A percentile compares a stretch with the other conserved stretches of the same genome.
Conservation (phyloP, 1,140 invertebrate species). For the Aphaenogaster floridana region DNA sequence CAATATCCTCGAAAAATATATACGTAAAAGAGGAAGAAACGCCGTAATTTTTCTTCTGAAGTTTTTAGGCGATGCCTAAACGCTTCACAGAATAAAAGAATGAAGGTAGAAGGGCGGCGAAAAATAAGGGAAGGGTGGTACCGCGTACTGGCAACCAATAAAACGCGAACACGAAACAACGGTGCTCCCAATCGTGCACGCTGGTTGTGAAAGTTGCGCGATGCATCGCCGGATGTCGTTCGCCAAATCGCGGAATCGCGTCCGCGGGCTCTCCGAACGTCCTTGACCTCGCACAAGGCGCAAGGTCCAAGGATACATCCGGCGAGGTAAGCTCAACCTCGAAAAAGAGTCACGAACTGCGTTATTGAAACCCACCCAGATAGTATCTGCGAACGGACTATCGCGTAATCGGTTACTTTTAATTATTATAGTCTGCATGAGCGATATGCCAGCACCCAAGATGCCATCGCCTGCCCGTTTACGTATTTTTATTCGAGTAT, state of each 20-base stretch:
- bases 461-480: slow-evolving; percentile 38
- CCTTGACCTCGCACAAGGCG: slow-evolving; percentile 51
- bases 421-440: slow-evolving; percentile 51
- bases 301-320: slow-evolving; percentile 58
- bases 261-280: not conserved
- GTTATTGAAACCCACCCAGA: slow-evolving; percentile 52
- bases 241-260: slow-evolving; percentile 41
- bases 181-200: slow-evolving; percentile 22
- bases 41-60: not conserved
- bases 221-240: slow-evolving; percentile 63
- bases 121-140: not conserved
- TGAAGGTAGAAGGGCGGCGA: not conserved
- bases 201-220: slow-evolving; percentile 31
- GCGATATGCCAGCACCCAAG: slow-evolving; percentile 5
- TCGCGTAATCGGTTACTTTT: slow-evolving; percentile 64
- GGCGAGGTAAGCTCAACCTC: slow-evolving; percentile 52
- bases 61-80: not conserved
- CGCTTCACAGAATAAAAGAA: not conserved
- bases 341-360: slow-evolving; percentile 67
- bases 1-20: slow-evolving; percentile 1
- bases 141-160: not conserved
- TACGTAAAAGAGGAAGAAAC: not conserved
- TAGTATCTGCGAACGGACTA: slow-evolving; percentile 50
- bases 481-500: slow-evolving; percentile 6
- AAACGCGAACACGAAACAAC: slow-evolving; percentile 33